These are phyloP conservation scores for Polia nebulosa DNA, from an alignment of 2,888 invertebrate species.

Conservation along the genomic window DNA sequence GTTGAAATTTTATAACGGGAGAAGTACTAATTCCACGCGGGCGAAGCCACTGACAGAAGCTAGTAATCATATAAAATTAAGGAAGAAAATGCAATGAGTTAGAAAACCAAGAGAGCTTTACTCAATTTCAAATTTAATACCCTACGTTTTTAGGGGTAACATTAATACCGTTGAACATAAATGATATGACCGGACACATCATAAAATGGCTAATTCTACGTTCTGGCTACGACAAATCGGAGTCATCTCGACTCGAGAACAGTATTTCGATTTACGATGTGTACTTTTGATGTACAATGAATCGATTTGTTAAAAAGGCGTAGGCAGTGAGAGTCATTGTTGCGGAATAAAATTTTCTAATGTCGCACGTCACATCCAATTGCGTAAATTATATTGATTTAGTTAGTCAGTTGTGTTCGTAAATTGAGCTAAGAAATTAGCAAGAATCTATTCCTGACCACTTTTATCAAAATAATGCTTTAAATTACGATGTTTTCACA, in stretches of 20 bases:
- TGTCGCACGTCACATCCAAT: constrained; percentile 40
- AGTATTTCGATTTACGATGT: constrained; percentile 60
- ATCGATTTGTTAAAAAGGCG: constrained; percentile 51
- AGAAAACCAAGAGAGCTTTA: no score
- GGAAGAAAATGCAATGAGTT: background rate
- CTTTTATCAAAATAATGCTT: background rate
- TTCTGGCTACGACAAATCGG: constrained; percentile 40
- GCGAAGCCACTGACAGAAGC: no score
- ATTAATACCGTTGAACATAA: no score
- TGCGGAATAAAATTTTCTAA: constrained; percentile 54
- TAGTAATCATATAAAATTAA: no score
- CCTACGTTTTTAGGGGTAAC: no score
- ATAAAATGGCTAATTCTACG: background rate
- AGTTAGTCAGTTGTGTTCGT: constrained; percentile 30
- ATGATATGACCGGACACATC: background rate
- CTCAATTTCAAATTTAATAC: no score
- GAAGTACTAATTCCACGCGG: no score
- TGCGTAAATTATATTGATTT: constrained; percentile 42
- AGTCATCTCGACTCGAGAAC: constrained; percentile 55
- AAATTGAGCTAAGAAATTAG: background rate
- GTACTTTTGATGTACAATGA: constrained; percentile 53
- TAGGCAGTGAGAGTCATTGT: constrained; percentile 52
- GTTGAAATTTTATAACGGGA: no score
- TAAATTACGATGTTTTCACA: background rate
- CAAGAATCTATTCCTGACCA: background rate